Evolutionary conservation across 2,113 vertebrate species (phyloP).

Genomic region (Chloebia gouldiae): DNA sequence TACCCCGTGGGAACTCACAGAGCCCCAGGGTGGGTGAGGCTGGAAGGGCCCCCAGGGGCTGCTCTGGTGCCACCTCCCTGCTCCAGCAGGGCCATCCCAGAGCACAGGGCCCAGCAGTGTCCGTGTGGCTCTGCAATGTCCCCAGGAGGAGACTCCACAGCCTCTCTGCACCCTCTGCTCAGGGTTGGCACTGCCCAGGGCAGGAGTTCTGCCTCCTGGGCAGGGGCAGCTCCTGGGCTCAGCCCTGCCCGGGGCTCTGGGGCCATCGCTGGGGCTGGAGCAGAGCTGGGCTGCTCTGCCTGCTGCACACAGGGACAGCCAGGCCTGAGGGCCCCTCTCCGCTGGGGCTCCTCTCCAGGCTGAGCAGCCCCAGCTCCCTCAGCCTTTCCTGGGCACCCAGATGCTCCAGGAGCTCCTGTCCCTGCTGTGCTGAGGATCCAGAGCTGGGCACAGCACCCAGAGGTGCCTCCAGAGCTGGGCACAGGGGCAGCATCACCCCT

Average conservation of each 20-base stretch:
- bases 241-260: neutral
- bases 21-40: fast-evolving
- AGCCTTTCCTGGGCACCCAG: neutral
- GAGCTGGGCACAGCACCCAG: neutral
- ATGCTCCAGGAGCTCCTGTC: neutral
- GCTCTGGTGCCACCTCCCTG: neutral
- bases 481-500: neutral
- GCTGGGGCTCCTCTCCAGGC: neutral
- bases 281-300: no score
- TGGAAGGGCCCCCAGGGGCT: neutral
- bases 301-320: neutral
- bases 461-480: neutral
- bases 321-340: neutral
- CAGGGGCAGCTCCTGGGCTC: neutral
- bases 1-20: neutral
- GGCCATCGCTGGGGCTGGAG: no score
- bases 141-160: no score
- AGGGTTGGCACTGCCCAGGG: neutral
- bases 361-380: neutral
- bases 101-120: neutral
- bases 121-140: neutral
- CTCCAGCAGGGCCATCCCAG: neutral
- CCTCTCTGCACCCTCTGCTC: neutral
- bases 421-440: neutral
- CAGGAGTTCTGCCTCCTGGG: neutral